Percentiles rank a stretch among this genome's conserved stretches.
phyloP scores from a whole-genome alignment of 2,888 invertebrate species.

The Eupithecia dodoneata region DNA sequence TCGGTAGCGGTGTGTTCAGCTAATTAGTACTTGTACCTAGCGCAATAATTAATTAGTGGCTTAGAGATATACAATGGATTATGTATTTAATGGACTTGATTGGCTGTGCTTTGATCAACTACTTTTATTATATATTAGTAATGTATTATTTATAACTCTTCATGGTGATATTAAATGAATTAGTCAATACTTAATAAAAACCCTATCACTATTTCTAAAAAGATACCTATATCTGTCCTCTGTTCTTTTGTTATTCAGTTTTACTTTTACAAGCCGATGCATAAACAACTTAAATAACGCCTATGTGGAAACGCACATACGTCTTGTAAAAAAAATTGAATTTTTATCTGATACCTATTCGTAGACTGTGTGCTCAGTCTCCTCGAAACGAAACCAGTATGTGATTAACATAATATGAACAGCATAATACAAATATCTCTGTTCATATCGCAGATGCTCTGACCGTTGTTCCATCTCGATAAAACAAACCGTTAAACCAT shows the following conservation, averaged over 20 bases:
- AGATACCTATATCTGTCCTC: no score
- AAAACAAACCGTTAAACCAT: slow-evolving; percentile 58
- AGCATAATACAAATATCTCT: not conserved
- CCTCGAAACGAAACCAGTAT: not conserved
- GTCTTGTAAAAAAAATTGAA: not conserved
- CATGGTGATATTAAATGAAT: no score
- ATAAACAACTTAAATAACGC: not conserved
- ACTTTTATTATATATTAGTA: no score
- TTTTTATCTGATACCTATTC: not conserved
- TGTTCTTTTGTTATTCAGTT: no score
- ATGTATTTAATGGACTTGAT: not conserved
- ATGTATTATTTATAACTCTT: no score
- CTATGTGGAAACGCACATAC: no score
- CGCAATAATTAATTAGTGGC: not conserved
- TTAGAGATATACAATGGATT: not conserved
- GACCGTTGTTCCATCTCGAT: slow-evolving; percentile 32
- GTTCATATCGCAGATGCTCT: slow-evolving; percentile 33
- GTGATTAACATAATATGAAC: not conserved
- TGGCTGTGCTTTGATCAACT: not conserved
- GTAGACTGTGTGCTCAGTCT: not conserved
- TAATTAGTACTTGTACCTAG: not conserved
- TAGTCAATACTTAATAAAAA: no score
- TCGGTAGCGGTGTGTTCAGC: not conserved
- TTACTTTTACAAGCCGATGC: no score
- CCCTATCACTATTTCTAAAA: no score